Evolutionary conservation across 2,113 vertebrate genomes (phyloP).

Genomic region (Fregata magnificens): DNA sequence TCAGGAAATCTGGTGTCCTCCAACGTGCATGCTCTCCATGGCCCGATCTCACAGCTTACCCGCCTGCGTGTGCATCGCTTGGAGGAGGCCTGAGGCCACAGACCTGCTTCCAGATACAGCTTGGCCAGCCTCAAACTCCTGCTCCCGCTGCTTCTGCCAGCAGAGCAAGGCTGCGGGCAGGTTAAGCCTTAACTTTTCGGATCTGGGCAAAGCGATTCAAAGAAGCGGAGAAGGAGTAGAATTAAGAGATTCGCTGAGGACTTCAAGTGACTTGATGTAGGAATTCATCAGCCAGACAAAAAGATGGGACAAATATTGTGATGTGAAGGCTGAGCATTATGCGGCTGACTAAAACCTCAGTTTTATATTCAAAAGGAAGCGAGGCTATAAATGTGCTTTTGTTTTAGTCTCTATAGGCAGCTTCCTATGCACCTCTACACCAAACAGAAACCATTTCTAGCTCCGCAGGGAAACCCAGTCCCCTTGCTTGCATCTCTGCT

Average conservation of each 20-base stretch:
- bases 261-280: not conserved
- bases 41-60: fast-evolving
- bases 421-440: not conserved
- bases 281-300: not conserved
- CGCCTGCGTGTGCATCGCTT: fast-evolving
- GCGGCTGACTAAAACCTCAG: not conserved
- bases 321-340: not conserved
- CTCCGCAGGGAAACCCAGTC: not conserved
- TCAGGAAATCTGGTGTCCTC: not conserved
- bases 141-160: not conserved
- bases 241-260: not conserved
- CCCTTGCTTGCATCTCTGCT: not conserved
- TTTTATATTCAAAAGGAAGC: not conserved
- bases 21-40: fast-evolving
- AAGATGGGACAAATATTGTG: not conserved
- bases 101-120: too few relatives aligned
- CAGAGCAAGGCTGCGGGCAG: not conserved
- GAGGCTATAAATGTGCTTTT: not conserved
- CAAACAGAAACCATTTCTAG: not conserved
- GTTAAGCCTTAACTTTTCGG: not conserved
- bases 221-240: not conserved
- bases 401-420: not conserved
- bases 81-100: not conserved
- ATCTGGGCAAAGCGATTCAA: not conserved
- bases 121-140: not conserved